Conservation (phyloP, 2,888 invertebrate species). For the Strigamia transsilvanica region DNA sequence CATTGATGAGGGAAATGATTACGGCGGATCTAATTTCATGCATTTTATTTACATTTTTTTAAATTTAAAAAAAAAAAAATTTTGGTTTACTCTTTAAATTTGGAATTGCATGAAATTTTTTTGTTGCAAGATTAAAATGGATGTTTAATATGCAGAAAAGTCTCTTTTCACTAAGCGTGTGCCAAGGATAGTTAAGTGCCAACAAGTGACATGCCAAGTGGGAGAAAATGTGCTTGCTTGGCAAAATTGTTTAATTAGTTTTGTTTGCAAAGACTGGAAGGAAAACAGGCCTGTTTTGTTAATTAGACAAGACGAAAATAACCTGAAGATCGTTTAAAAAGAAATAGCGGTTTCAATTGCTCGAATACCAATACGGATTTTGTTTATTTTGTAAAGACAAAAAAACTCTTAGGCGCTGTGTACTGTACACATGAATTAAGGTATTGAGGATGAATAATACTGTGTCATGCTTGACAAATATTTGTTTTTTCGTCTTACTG, state of each 20-base stretch:
- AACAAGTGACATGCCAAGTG: background rate
- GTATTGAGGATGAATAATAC: too few species aligned
- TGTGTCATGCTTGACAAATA: background rate
- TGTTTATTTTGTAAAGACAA: background rate
- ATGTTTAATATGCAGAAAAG: constrained; percentile 5
- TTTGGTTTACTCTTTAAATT: background rate
- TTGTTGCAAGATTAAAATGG: background rate
- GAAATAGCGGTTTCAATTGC: too few species aligned
- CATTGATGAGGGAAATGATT: too few species aligned
- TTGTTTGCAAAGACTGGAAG: background rate
- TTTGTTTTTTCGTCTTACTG: background rate
- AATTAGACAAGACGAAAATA: constrained; percentile 5
- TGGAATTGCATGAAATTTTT: background rate
- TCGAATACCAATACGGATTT: background rate
- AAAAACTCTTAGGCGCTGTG: too few species aligned
- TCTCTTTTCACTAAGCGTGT: background rate
- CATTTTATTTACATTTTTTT: too few species aligned
- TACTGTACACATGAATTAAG: too few species aligned
- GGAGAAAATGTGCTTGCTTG: constrained; percentile 1
- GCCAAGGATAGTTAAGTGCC: background rate
- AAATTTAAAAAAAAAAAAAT: too few species aligned
- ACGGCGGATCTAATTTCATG: background rate
- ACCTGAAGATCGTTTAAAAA: background rate
- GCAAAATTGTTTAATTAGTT: constrained; percentile 12
- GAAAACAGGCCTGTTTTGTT: background rate